Percentiles rank a stretch among this genome's conserved stretches.
Conservation (phyloP, 1,140 invertebrate species). For the Penaeus japonicus region DNA sequence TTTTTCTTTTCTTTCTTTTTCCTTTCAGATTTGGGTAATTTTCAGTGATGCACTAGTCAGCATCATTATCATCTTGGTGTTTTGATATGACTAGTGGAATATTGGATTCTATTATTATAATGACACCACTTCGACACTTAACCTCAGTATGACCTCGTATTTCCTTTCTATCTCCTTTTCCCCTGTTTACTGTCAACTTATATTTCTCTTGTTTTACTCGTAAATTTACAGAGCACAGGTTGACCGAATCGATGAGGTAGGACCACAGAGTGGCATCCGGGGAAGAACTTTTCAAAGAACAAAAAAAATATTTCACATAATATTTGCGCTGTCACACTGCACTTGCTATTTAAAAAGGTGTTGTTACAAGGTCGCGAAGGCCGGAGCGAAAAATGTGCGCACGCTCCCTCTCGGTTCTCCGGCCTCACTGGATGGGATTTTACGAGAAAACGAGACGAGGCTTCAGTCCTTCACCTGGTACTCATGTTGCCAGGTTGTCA, state of each 20-base stretch:
- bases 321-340: conserved; percentile 33
- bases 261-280: conserved; percentile 38
- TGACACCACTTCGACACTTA: too few relatives aligned
- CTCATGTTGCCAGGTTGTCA: neutral
- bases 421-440: conserved; percentile 31
- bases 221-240: conserved; percentile 45
- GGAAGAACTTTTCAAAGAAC: neutral
- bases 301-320: conserved; percentile 10
- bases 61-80: neutral
- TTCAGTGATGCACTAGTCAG: too few relatives aligned
- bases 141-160: too few relatives aligned
- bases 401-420: conserved; percentile 34
- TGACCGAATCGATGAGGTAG: conserved; percentile 51
- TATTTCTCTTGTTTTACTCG: conserved; percentile 26
- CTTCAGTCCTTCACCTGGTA: neutral
- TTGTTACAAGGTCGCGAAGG: conserved; percentile 29
- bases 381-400: conserved; percentile 29
- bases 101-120: neutral
- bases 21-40: too few relatives aligned
- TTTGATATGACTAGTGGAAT: neutral
- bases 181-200: neutral
- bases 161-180: neutral
- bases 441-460: neutral
- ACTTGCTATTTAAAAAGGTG: conserved; percentile 15
- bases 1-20: too few relatives aligned